Evolutionary conservation across 2,888 invertebrate genomes (phyloP), one percentile per base, ranked within the genome.

Genomic region (Acrobasis consociella): DNA sequence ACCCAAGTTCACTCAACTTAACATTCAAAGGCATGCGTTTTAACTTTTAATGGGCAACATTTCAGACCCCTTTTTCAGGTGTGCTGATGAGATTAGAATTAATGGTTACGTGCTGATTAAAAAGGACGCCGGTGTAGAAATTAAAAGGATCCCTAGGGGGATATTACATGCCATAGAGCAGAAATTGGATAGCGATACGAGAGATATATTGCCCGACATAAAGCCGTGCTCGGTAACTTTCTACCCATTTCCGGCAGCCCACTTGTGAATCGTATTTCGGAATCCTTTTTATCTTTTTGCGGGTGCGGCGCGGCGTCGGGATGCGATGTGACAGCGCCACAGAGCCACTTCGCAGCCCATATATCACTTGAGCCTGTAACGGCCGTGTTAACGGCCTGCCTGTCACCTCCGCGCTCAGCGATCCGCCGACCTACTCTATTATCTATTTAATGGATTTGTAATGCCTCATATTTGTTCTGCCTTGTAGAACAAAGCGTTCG

Each of bases 231-330:
- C 85, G 82, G 86, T 86, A 88, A 87, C 89, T 86, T 89, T 87
- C 87, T 86, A 85, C 86, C 89, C 86, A 88, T 91, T 91, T 88
- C 89, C 87, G 85, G 83, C 86, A 88, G 88, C 79, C 90, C 89
- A 91, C 90, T 91, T 88, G 86, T 88, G 89, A 90, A 88, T 90
- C 88, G 89, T 86, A 91, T 91, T 91, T 91, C 85, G 85, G 83
- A 82, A 85, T 89, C 86, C 86, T 89, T 91, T 91, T 91, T 90
- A 89, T 90, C 87, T 90, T 90, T 90, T 91, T 90, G 87, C 83
- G 75, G 82, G 81, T 72, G 79, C 76, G 77, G 78, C 75, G 85
- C 80, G 82, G 80, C 79, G 81, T 82, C 76, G 82, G 82, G 81
- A 83, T 82, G 84, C 83, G 85, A 89, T 86, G 88, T 90, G 91